Percentiles rank a stretch among this genome's conserved stretches.
Conservation (phyloP, 2,113 vertebrate genomes). For the Microtus pennsylvanicus region DNA sequence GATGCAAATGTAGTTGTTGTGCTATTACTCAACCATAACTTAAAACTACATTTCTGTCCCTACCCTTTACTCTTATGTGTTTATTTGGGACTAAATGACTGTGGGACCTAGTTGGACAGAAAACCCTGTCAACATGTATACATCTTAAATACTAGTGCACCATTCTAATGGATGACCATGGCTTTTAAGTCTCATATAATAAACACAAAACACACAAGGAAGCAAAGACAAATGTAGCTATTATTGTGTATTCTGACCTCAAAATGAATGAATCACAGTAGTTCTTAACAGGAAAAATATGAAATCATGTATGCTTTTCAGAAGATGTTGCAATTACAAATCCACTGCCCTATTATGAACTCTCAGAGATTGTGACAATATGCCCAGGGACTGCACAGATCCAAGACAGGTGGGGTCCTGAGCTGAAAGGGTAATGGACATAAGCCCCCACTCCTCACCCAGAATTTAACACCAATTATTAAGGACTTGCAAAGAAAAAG, state of each 20-base stretch:
- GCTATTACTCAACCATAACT: background rate
- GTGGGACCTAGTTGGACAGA: too few relatives aligned
- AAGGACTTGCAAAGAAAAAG: too few relatives aligned
- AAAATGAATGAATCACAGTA: background rate
- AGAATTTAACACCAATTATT: too few relatives aligned
- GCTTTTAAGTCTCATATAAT: background rate
- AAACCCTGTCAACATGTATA: background rate
- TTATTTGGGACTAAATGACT: too few relatives aligned
- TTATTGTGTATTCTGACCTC: background rate
- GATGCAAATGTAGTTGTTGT: background rate
- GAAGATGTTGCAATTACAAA: background rate
- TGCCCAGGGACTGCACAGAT: too few relatives aligned
- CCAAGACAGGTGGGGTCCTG: too few relatives aligned
- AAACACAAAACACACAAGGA: background rate
- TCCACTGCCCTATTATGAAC: background rate
- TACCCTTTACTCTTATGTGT: background rate
- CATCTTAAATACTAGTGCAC: constrained; percentile 20
- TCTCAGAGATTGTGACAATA: too few relatives aligned
- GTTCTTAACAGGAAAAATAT: background rate
- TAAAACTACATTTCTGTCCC: background rate
- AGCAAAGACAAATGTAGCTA: background rate
- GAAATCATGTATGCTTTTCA: background rate
- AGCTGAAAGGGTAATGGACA: too few relatives aligned
- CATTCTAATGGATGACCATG: background rate
- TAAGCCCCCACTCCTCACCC: too few relatives aligned